phyloP scores from a whole-genome alignment of 2,888 invertebrate genomes.

The Lasioglossum lativentre region DNA sequence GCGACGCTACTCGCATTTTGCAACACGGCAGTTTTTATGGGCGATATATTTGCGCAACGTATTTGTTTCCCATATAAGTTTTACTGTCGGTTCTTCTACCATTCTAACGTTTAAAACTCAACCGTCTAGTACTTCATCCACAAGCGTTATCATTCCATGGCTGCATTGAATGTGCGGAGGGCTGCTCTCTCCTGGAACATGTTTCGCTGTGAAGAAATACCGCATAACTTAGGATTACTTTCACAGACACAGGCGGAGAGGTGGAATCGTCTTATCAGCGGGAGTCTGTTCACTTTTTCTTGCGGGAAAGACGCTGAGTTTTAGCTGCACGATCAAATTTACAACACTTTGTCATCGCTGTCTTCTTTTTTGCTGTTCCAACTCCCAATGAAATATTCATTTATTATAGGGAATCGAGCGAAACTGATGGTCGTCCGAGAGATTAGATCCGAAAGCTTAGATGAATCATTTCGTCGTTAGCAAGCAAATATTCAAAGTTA shows the following conservation, averaged over 20 bases:
- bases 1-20: background rate
- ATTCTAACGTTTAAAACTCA: conserved; percentile 7
- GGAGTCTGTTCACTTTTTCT: conserved; percentile 59
- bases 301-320: conserved; percentile 47
- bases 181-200: conserved; percentile 26
- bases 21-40: background rate
- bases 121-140: conserved; percentile 24
- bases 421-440: background rate
- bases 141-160: background rate
- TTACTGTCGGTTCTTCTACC: background rate
- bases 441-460: background rate
- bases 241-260: conserved; percentile 58
- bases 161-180: conserved; percentile 46
- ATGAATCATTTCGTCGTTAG: background rate
- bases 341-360: conserved; percentile 56
- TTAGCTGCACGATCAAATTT: conserved; percentile 52
- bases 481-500: background rate
- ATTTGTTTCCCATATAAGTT: background rate
- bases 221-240: conserved; percentile 74
- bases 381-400: conserved; percentile 18
- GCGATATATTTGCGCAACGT: background rate
- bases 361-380: conserved; percentile 34
- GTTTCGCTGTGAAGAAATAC: conserved; percentile 55
- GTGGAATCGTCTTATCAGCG: conserved; percentile 72
- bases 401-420: background rate